These are phyloP conservation scores for Pammene fasciana DNA, from an alignment of 2,888 invertebrate genomes.

Conservation along the genomic window DNA sequence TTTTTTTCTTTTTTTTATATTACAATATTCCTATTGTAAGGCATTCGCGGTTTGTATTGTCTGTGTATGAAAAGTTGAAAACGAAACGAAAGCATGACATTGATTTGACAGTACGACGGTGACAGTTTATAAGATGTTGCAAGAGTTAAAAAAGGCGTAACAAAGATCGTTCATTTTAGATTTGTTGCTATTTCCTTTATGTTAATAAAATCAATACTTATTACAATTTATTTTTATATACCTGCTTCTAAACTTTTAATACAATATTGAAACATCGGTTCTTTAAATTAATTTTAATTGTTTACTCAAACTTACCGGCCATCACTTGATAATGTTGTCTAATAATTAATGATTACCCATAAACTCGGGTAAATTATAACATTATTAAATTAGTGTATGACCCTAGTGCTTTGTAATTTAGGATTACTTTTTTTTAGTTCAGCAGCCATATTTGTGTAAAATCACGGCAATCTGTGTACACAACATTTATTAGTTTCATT, in stretches of 20 bases:
- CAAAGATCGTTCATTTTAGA: not conserved
- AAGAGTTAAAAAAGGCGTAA: constrained; percentile 7
- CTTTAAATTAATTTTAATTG: not conserved
- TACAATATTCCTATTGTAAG: not conserved
- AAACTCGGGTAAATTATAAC: constrained; percentile 12
- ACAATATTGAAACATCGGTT: not conserved
- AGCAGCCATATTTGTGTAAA: too few relatives aligned
- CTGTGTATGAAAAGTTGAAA: not conserved
- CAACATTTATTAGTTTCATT: too few relatives aligned
- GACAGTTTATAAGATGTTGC: constrained; percentile 3
- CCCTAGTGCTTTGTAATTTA: too few relatives aligned
- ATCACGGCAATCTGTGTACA: too few relatives aligned
- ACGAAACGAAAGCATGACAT: constrained; percentile 17
- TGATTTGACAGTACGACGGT: too few relatives aligned
- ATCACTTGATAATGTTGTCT: constrained; percentile 29
- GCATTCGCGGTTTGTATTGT: not conserved
- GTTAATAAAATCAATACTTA: not conserved
- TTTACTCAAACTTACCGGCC: not conserved
- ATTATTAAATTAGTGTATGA: not conserved
- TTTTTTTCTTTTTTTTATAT: not conserved
- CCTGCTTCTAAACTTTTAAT: not conserved
- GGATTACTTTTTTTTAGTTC: too few relatives aligned
- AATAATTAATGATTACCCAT: not conserved
- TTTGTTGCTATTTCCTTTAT: not conserved
- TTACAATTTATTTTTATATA: not conserved